Base-by-base conservation (phyloP, 23 tunicate species). In the Trididemnum clinides region DNA sequence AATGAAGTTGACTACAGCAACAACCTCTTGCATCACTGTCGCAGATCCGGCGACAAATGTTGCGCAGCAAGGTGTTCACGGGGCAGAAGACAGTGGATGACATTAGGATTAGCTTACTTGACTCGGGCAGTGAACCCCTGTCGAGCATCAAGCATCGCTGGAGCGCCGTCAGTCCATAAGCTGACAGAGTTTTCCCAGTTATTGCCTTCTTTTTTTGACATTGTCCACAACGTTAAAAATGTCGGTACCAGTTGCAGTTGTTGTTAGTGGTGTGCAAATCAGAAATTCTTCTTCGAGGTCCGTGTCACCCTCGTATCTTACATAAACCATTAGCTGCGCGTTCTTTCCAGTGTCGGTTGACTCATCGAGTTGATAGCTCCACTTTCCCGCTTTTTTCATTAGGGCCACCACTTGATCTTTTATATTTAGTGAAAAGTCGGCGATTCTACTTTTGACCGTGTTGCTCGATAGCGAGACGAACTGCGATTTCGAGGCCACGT, bases 291-390 rank as follows among this genome's bases (percentile, higher is more conserved):
- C 88, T 72, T 84, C 88, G 88, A 72, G 88, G 73, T 86, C 63
- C 78, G 36, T 77, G 77, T 78, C 82, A 72, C 79, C 87, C 79
- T 83, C 79, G 79, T 70, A 83, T 79, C 87, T 83, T 64, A 69
- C 88, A 32, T 73, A 85, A 57, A 85, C 88, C 82, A 85, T 7
- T 39, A 83, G 81, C 65, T 83, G 89, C 35, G 83, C 84, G 73
- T 85, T 33, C 38, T 72, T 84, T 76, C 88, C 84, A 76, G 84
- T 84, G 88, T 84, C 88, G 39, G 88, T 84, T 50, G 88, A 86
- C 85, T 86, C 90, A 80, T 85, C 89, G 57, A 85, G 83, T 85
- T 85, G 84, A 85, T 85, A 85, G 89, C 89, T 85, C 89, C 88
- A 84, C 83, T 84, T 78, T 70, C 87, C 86, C 80, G 50, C 87